phyloP scores from a whole-genome alignment of 2,888 invertebrate species.

The Stenurella melanura region DNA sequence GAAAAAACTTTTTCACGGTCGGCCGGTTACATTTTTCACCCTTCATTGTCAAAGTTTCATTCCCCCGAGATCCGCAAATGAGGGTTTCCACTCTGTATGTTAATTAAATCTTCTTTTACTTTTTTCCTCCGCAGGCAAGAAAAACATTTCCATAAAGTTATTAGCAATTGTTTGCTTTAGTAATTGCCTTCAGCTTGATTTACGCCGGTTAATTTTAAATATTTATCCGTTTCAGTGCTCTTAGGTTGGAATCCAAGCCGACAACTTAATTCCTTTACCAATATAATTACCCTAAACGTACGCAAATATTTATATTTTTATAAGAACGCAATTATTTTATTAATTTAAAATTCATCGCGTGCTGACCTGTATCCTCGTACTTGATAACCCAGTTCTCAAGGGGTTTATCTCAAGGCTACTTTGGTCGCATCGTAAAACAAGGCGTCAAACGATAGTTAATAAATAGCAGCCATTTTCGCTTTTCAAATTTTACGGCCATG shows the following conservation, averaged over 20 bases:
- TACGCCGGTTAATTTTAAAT: slow-evolving; percentile 20
- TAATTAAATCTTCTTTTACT: slow-evolving; percentile 21
- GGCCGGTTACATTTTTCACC: slow-evolving; percentile 12
- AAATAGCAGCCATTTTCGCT: too few species aligned
- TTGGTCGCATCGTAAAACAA: too few species aligned
- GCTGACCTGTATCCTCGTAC: background rate
- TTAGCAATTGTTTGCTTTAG: slow-evolving; percentile 23
- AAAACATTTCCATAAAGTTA: slow-evolving; percentile 29
- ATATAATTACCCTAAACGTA: slow-evolving; percentile 12
- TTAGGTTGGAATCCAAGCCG: background rate
- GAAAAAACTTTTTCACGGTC: background rate
- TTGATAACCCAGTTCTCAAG: too few species aligned
- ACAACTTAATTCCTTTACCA: slow-evolving; percentile 15
- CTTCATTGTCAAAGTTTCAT: background rate
- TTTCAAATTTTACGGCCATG: too few species aligned
- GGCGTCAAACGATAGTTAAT: too few species aligned
- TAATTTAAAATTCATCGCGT: background rate
- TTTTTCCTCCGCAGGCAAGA: background rate
- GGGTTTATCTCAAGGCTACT: too few species aligned
- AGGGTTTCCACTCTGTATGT: slow-evolving; percentile 28
- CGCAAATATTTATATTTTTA: background rate
- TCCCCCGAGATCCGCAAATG: background rate
- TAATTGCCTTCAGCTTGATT: slow-evolving; percentile 19
- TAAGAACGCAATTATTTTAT: background rate
- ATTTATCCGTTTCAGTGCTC: slow-evolving; percentile 5